A percentile compares a stretch with the other conserved stretches of the same genome.
Evolutionary conservation across 2,888 invertebrate species (phyloP).

Genomic region (Chironomus tentans): DNA sequence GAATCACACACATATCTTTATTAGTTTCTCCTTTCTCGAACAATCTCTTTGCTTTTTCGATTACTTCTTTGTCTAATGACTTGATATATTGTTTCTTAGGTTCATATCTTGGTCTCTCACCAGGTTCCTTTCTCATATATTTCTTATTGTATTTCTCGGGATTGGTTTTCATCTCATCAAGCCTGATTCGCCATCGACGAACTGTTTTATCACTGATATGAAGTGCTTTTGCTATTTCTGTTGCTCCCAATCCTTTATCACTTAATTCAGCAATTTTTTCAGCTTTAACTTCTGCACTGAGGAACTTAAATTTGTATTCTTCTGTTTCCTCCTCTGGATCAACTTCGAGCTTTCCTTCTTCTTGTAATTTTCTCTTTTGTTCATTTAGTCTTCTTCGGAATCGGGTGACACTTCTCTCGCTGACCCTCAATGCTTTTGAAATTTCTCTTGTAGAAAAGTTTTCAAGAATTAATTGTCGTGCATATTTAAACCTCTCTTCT

Average conservation of each 20-base stretch:
- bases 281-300: neutral
- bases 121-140: neutral
- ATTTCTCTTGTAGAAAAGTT: slow-evolving; percentile 13
- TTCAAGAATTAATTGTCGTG: neutral
- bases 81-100: neutral
- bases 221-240: slow-evolving; percentile 14
- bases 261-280: neutral
- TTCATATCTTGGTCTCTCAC: neutral
- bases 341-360: neutral
- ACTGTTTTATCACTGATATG: slow-evolving; percentile 4
- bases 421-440: slow-evolving; percentile 6
- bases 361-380: neutral
- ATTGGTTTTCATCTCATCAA: neutral
- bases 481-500: neutral
- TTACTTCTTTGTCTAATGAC: neutral
- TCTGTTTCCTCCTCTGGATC: neutral
- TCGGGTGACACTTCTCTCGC: slow-evolving; percentile 3
- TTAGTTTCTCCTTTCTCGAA: neutral
- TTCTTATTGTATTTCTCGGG: neutral
- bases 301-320: neutral
- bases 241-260: neutral
- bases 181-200: neutral
- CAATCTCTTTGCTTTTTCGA: neutral
- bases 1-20: neutral
- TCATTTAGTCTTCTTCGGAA: neutral